Evolutionary conservation across 1,140 invertebrate genomes (phyloP).

Genomic region (Heterodera carotae): DNA sequence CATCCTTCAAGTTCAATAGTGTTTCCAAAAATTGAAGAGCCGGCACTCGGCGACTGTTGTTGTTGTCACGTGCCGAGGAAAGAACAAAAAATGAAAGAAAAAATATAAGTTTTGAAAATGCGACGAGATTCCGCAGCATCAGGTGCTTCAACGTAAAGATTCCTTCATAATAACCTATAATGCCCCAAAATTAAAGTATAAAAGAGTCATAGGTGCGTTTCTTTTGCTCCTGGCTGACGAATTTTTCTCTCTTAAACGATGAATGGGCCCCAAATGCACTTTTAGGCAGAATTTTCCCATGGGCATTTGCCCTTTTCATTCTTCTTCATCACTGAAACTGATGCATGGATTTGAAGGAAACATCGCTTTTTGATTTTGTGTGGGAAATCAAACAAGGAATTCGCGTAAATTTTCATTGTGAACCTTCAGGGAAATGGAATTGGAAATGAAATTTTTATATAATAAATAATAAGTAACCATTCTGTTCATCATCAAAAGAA

Average conservation of each 20-base stretch:
- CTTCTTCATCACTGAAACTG: background rate
- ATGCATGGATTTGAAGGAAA: background rate
- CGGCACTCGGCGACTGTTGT: conserved; percentile 15
- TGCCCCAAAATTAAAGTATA: background rate
- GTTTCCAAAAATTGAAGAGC: conserved; percentile 45
- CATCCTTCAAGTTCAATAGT: conserved; percentile 40
- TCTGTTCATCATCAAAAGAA: no score
- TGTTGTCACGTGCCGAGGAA: background rate
- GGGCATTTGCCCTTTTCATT: background rate
- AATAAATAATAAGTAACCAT: no score
- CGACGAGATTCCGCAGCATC: background rate
- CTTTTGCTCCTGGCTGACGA: no score
- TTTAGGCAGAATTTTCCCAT: background rate
- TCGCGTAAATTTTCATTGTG: background rate
- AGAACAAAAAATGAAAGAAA: background rate
- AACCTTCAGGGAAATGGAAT: no score
- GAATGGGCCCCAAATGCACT: background rate
- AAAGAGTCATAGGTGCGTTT: no score
- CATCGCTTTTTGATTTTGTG: background rate
- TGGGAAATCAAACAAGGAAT: background rate
- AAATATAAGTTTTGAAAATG: background rate
- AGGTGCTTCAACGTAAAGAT: background rate
- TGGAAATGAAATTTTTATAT: no score
- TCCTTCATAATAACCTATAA: no score
- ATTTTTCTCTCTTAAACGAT: background rate